phyloP scores from a whole-genome alignment of 2,113 vertebrate species.

The Conger conger region DNA sequence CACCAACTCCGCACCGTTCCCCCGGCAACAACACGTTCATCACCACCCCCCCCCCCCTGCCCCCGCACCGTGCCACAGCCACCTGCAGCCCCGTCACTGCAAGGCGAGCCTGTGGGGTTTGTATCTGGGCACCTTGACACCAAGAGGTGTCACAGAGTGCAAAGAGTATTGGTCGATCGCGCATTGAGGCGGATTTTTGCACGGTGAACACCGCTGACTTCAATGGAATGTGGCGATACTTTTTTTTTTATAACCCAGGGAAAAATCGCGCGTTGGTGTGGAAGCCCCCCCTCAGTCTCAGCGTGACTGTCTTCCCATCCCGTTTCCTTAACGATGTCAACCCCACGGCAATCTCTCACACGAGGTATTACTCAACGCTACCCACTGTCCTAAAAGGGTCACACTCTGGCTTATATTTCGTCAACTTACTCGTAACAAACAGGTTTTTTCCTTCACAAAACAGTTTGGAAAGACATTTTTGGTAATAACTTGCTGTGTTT shows the following conservation, averaged over 20 bases:
- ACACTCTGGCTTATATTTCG: too few species aligned
- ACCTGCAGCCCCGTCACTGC: neutral
- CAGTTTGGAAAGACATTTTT: too few species aligned
- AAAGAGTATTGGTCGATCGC: too few species aligned
- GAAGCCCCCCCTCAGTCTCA: neutral
- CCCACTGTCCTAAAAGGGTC: constrained; percentile 53
- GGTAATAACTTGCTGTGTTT: too few species aligned
- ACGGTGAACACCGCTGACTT: too few species aligned
- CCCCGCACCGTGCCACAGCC: neutral
- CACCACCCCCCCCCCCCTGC: too few species aligned
- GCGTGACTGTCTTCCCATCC: neutral
- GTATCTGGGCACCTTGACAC: neutral
- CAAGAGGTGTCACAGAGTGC: neutral
- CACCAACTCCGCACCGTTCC: neutral
- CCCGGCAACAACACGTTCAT: neutral
- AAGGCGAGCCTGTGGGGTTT: neutral
- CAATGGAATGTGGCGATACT: too few species aligned
- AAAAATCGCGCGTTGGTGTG: neutral
- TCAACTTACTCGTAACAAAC: too few species aligned
- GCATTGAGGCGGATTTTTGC: too few species aligned
- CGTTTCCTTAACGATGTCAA: too few species aligned
- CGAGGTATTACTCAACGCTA: constrained; percentile 45
- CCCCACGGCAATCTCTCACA: neutral
- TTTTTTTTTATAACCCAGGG: neutral
- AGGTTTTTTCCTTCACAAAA: too few species aligned